phyloP scores from a whole-genome alignment of 1,140 invertebrate genomes.

The Hycleus phaleratus region DNA sequence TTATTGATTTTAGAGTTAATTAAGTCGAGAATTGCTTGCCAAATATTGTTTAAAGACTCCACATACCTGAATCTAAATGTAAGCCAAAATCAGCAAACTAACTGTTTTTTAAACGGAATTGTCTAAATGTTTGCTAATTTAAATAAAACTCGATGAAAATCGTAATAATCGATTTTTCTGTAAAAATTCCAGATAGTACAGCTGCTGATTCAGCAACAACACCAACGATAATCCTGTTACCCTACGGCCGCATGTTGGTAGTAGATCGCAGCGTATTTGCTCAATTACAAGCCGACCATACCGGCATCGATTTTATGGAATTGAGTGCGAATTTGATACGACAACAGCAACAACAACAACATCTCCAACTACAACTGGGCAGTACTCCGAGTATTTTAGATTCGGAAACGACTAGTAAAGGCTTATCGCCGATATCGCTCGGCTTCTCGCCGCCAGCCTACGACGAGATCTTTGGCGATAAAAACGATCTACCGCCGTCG shows the following conservation, averaged over 20 bases:
- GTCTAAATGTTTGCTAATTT: no score
- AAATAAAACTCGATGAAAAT: no score
- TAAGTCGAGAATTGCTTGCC: no score
- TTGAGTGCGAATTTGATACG: conserved; percentile 46
- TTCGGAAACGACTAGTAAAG: conserved; percentile 37
- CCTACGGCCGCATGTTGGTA: conserved; percentile 51
- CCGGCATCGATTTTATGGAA: conserved; percentile 47
- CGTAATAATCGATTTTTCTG: no score
- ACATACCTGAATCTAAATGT: no score
- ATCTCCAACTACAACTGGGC: conserved; percentile 7
- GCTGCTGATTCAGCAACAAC: conserved; percentile 33
- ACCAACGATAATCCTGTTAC: conserved; percentile 50
- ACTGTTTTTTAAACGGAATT: no score
- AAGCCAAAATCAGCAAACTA: no score
- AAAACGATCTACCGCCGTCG: conserved; percentile 39
- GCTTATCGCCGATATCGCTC: conserved; percentile 34
- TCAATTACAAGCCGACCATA: conserved; percentile 42
- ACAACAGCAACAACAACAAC: conserved; percentile 34
- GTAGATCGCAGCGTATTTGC: conserved; percentile 47
- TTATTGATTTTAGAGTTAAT: no score
- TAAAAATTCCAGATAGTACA: conserved; percentile 28
- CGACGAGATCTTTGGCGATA: conserved; percentile 37
- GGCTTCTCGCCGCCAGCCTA: conserved; percentile 37
- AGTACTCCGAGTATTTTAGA: conserved; percentile 38
- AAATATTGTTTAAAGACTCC: no score